Conservation (phyloP, 2,113 vertebrate genomes). For the Strigops habroptila region DNA sequence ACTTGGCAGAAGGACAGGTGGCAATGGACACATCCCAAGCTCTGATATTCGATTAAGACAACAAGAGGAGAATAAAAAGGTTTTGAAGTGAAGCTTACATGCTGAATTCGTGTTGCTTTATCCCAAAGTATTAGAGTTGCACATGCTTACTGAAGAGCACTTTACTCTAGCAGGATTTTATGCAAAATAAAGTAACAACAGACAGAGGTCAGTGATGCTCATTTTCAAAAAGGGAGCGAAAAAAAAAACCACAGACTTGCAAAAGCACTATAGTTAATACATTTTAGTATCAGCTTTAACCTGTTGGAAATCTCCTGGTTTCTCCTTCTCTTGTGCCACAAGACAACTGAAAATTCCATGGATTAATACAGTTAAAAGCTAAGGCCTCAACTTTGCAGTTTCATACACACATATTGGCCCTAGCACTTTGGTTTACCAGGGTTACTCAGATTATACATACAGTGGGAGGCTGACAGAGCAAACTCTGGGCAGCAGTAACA, state of each 20-base stretch:
- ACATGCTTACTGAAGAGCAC: background rate
- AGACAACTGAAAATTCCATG: background rate
- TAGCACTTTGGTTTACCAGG: background rate
- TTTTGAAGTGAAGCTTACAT: background rate
- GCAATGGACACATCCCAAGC: background rate
- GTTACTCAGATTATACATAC: background rate
- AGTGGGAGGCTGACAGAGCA: background rate
- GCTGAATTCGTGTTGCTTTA: background rate
- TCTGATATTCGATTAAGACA: background rate
- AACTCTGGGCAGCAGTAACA: background rate
- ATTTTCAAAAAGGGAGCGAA: background rate
- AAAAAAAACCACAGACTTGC: background rate
- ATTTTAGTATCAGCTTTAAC: background rate
- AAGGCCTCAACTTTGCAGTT: background rate
- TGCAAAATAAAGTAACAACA: background rate
- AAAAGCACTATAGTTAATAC: background rate
- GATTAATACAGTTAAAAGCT: background rate
- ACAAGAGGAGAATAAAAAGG: background rate
- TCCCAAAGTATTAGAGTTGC: background rate
- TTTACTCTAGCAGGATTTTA: background rate
- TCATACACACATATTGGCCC: accelerated
- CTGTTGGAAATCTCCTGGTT: background rate
- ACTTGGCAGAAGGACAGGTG: background rate
- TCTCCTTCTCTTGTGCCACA: background rate
- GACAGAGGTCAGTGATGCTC: background rate